These are phyloP conservation scores for Drosophila kanapiae DNA, from an alignment of 1,140 invertebrate species.

Conservation along the genomic window DNA sequence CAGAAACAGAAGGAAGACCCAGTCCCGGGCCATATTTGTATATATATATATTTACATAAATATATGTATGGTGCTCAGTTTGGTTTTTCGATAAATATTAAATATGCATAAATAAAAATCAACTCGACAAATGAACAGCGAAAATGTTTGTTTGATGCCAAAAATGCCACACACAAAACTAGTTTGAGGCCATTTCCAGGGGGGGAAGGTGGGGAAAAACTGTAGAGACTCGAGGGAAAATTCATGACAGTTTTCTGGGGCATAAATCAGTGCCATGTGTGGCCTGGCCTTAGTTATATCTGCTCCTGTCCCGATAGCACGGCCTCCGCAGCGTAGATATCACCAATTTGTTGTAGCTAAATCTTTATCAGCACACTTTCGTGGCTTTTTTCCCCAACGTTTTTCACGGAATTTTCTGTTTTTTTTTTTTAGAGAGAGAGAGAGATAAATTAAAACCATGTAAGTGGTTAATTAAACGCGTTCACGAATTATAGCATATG, in stretches of 20 bases:
- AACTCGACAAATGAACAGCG: conserved; percentile 56
- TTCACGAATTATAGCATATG: conserved; percentile 77
- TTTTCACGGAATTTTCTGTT: conserved; percentile 29
- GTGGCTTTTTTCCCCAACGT: conserved; percentile 23
- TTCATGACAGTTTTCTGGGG: conserved; percentile 53
- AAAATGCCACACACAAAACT: conserved; percentile 48
- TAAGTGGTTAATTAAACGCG: conserved; percentile 83
- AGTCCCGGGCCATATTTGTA: too few relatives aligned
- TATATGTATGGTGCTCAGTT: conserved; percentile 22
- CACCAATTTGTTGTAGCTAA: conserved; percentile 56
- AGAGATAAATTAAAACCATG: conserved; percentile 79
- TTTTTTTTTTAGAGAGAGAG: background rate
- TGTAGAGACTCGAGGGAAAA: conserved; percentile 22
- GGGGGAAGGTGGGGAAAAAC: background rate
- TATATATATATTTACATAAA: conserved; percentile 27
- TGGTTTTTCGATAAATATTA: conserved; percentile 63
- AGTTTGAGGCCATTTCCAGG: conserved; percentile 12
- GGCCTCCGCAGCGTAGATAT: conserved; percentile 37
- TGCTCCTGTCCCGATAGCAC: conserved; percentile 59
- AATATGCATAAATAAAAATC: conserved; percentile 80
- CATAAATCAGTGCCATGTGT: conserved; percentile 79
- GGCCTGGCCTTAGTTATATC: conserved; percentile 49
- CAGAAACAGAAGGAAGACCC: background rate
- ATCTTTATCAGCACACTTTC: conserved; percentile 44
- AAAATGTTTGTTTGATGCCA: conserved; percentile 58